These are phyloP conservation scores for Spheniscus humboldti DNA, from an alignment of 2,797 vertebrate genomes.

Conservation along the genomic window DNA sequence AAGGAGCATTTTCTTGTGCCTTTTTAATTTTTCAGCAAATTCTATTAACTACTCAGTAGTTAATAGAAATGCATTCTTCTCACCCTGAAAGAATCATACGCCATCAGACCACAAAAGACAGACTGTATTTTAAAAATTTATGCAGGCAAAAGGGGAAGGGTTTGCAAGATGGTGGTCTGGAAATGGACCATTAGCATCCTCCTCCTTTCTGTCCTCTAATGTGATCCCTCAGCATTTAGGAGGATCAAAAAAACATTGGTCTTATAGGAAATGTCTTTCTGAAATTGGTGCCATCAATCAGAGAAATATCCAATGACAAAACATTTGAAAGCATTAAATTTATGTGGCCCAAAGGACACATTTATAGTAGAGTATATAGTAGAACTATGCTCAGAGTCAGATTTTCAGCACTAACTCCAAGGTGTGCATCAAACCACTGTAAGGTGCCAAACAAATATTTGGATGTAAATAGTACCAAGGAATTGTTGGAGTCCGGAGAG, in stretches of 20 bases:
- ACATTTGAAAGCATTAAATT: neutral
- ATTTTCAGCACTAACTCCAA: neutral
- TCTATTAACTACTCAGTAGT: neutral
- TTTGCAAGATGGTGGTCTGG: neutral
- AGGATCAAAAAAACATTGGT: neutral
- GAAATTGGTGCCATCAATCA: neutral
- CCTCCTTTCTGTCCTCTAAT: neutral
- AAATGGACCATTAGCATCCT: neutral
- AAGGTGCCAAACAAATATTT: neutral
- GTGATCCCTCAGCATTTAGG: neutral
- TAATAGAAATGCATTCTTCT: neutral
- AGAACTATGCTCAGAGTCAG: neutral
- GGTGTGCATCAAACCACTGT: neutral
- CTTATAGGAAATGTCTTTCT: neutral
- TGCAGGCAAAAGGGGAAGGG: neutral
- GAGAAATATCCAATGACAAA: neutral
- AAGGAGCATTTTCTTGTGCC: neutral
- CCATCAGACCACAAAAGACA: neutral
- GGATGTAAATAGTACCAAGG: neutral
- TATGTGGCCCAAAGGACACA: neutral
- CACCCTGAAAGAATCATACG: neutral
- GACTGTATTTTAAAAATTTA: neutral
- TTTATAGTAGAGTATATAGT: neutral
- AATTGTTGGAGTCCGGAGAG: neutral
- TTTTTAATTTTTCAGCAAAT: neutral